Evolutionary conservation across 2,113 vertebrate genomes (phyloP).

Genomic region (Rattus norvegicus): DNA sequence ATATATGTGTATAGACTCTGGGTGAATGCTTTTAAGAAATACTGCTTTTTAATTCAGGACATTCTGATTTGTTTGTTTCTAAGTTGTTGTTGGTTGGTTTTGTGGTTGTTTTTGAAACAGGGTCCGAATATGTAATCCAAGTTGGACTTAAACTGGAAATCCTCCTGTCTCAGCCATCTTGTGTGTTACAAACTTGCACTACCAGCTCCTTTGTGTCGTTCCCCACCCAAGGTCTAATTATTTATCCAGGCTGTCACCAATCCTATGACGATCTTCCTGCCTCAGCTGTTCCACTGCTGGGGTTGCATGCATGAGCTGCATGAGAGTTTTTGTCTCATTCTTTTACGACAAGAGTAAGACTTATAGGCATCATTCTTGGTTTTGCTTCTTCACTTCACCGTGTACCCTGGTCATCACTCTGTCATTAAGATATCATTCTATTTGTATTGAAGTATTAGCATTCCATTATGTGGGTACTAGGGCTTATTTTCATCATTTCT

Average conservation of each 20-base stretch:
- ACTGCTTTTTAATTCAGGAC: conserved; percentile 19
- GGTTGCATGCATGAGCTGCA: not conserved
- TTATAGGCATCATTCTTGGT: not conserved
- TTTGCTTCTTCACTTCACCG: conserved; percentile 35
- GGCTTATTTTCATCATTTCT: conserved; percentile 37
- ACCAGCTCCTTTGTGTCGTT: not conserved
- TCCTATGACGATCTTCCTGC: not conserved
- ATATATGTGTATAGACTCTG: not conserved
- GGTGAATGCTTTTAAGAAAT: conserved; percentile 11
- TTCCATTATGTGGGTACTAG: not conserved
- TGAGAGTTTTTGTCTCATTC: not conserved
- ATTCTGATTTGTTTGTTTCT: not conserved
- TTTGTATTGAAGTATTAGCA: not conserved
- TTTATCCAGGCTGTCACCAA: not conserved
- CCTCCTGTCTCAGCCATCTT: not conserved
- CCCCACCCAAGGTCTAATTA: not conserved
- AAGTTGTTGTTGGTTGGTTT: not conserved
- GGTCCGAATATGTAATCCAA: not conserved
- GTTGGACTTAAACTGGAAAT: not conserved
- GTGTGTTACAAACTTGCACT: not conserved
- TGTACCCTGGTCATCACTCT: not conserved
- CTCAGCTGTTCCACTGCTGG: not conserved
- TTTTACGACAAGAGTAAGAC: not conserved
- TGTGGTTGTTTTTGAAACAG: not conserved
- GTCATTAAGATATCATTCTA: not conserved